Evolutionary conservation across 2,113 vertebrate genomes (phyloP), one percentile per base, ranked within the genome.

Genomic region (Heterochromis multidens): DNA sequence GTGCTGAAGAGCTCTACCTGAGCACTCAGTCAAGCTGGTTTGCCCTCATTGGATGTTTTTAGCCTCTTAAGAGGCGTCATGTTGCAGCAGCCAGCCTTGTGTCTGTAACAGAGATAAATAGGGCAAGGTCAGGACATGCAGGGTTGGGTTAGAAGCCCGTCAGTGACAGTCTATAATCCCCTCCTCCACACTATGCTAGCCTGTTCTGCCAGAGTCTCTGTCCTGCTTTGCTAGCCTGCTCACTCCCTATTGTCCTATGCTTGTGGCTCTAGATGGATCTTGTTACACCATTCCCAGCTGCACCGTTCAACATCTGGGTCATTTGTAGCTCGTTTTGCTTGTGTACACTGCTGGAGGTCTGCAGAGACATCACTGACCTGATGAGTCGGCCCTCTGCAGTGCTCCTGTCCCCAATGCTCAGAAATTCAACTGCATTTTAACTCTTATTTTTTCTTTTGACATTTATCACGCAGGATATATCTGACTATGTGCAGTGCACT

Each of bases 11-110:
- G 52, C 80, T 91, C 60, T 70, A 92, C 90, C 82, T 90, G 86
- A 93, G 83, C 78, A 21, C 63, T 77, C 65, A 81, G 23, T 88
- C 88, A 46, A 70, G 62, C 19, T 77, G 16, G 60, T 85, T 83
- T 84, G 87, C 84, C 85, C 84, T 90, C 78, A 60, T 79, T 87
- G 84, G 83, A 80, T 90, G 87, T 86, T 90, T 91, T 90, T 92
- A 87, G 81, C 79, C 82, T 82, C 72, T 65, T 91, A 77, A 90
- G 88, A 82, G 80, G 84, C 59, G 21, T 79, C 74, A 86, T 65
- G 80, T 94, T 86, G 86, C 90, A 83, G 86, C 77, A 90, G 77
- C 74, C 83, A 74, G 81, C 49, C 86, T 81, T 85, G 85, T 77
- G 78, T 93, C 91, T 92, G 89, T 84, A 54, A 79, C 33, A 7